Evolutionary conservation across 2,888 invertebrate genomes (phyloP).

Genomic region (Pterostichus madidus): DNA sequence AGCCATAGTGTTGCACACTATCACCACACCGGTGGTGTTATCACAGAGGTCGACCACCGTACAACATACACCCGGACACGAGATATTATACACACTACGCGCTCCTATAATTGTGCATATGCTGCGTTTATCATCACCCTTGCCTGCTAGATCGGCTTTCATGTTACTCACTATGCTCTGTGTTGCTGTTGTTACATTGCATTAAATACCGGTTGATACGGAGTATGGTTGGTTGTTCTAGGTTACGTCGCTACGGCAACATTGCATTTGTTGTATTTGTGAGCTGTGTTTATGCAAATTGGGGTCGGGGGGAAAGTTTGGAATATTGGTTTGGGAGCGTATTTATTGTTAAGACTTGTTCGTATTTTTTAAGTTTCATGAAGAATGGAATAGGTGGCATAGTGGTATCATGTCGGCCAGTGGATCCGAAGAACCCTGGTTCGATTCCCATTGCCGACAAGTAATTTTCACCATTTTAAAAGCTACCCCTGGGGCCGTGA

Average conservation of each 20-base stretch:
- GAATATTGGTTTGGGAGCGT: not conserved
- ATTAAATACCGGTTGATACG: not conserved
- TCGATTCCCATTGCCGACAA: too few relatives aligned
- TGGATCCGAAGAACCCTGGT: too few relatives aligned
- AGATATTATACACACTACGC: conserved; percentile 21
- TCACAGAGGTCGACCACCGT: not conserved
- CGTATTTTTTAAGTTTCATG: too few relatives aligned
- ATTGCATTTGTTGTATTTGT: not conserved
- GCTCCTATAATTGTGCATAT: conserved; percentile 60
- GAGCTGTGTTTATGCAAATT: conserved; percentile 12
- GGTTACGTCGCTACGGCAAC: not conserved
- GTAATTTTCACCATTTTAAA: too few relatives aligned
- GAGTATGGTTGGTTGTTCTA: not conserved
- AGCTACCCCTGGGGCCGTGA: too few relatives aligned
- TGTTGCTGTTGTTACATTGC: conserved; percentile 16
- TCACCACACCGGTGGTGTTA: not conserved
- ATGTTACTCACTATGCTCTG: not conserved
- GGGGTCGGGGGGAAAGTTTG: not conserved
- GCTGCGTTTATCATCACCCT: conserved; percentile 43
- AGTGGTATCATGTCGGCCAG: too few relatives aligned
- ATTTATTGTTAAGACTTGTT: not conserved
- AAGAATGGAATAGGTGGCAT: too few relatives aligned
- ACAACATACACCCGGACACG: conserved; percentile 11
- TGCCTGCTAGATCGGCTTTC: conserved; percentile 20
- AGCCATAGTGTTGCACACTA: not conserved